Conservation (phyloP, 2,797 vertebrate species). For the Strix occidentalis region DNA sequence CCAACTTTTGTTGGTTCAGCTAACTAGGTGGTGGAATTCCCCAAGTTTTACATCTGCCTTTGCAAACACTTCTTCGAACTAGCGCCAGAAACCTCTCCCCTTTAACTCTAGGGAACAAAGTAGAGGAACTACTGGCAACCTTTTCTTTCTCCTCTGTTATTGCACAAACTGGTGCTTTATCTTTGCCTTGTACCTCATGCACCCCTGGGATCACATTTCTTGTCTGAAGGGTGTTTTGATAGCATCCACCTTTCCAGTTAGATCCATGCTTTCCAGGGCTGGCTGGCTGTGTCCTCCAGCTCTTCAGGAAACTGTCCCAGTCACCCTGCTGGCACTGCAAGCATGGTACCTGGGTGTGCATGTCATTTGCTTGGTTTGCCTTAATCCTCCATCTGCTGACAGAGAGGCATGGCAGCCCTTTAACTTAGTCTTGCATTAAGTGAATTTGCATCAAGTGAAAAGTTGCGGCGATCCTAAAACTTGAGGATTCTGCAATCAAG, state of each 20-base stretch:
- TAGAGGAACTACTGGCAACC: conserved; percentile 7
- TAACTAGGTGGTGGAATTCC: conserved; percentile 64
- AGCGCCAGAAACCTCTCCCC: conserved; percentile 51
- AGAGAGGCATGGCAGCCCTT: not conserved
- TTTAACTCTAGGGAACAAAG: conserved; percentile 25
- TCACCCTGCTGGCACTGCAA: not conserved
- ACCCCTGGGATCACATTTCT: not conserved
- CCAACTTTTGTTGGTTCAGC: conserved; percentile 41
- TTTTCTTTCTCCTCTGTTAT: not conserved
- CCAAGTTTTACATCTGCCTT: conserved; percentile 37
- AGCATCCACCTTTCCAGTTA: not conserved
- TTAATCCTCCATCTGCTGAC: not conserved
- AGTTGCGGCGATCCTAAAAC: not conserved
- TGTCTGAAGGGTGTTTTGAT: not conserved
- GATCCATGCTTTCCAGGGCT: not conserved
- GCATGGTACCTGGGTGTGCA: not conserved
- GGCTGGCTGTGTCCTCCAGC: not conserved
- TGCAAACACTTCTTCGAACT: conserved; percentile 1
- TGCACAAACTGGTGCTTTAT: not conserved
- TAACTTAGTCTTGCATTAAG: not conserved
- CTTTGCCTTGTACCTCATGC: not conserved
- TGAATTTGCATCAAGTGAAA: not conserved
- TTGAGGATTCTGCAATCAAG: conserved; percentile 23
- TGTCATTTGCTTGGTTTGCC: not conserved
- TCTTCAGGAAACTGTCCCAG: not conserved